Conservation (phyloP, 2,797 vertebrate species). For the Schizothorax lantsangensis region DNA sequence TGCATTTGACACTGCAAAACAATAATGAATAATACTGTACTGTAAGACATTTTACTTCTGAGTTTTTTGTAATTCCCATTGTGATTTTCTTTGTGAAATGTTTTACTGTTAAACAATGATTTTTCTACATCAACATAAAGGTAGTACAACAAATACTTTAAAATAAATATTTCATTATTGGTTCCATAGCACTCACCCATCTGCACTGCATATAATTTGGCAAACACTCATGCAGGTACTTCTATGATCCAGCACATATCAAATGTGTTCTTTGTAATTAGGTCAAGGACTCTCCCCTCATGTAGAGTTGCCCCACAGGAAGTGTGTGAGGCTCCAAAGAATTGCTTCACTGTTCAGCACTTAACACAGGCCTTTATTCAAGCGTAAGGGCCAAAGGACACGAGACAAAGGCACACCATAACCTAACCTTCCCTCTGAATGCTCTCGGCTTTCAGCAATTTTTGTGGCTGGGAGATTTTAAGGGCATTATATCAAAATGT, state of each 20-base stretch:
- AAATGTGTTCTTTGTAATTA: conserved; percentile 27
- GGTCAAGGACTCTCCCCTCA: conserved; percentile 47
- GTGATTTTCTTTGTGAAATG: too few species aligned
- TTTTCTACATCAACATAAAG: background rate
- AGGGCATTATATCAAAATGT: conserved; percentile 40
- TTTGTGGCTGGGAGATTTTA: conserved; percentile 34
- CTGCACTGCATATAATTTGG: background rate
- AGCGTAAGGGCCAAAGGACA: conserved; percentile 33
- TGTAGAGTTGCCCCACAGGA: conserved; percentile 38
- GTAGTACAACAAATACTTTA: background rate
- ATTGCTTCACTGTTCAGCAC: conserved; percentile 45
- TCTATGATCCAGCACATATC: conserved; percentile 22
- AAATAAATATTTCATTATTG: background rate
- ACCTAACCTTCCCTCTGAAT: conserved; percentile 22
- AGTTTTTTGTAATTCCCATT: too few species aligned
- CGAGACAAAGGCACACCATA: conserved; percentile 35
- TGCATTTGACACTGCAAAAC: too few species aligned
- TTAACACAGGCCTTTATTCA: conserved; percentile 31
- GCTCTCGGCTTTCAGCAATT: conserved; percentile 39
- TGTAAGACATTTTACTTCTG: too few species aligned
- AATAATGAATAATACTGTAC: too few species aligned
- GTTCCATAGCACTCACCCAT: background rate
- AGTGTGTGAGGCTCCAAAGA: conserved; percentile 41
- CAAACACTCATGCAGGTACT: background rate
- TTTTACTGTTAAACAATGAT: background rate